Base-by-base conservation (phyloP, 2,888 invertebrate species). In the Lochmaea capreae region DNA sequence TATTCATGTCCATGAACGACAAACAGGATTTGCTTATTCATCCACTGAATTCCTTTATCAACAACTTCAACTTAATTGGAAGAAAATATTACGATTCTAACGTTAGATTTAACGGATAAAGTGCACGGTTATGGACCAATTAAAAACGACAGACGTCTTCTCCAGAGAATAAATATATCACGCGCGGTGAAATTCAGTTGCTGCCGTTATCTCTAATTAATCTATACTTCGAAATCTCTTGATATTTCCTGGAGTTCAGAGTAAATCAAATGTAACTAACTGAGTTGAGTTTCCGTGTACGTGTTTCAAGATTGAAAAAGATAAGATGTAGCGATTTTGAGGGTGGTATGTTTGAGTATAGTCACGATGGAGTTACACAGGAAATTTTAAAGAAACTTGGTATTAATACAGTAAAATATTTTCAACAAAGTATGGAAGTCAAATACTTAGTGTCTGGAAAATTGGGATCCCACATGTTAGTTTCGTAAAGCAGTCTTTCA, bases 151-250 rank as follows among this genome's bases (percentile, higher is more conserved):
- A n/a, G 61, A 61, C 61, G 16, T 33, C 14, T 9, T 8, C 33
- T 26, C 9, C 33, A 10, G n/a, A 33, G 9, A 39, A 33, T n/a
- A 39, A 39, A 61, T 58, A 18, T 22, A 22, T 58, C 22, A 26
- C 22, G n/a, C 16, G 61, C 33, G 26, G 18, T 14, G 61, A 61
- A 61, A 61, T 39, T 14, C 26, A 61, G 61, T 61, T 61, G 14
- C 39, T 61, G n/a, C 61, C 33, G 16, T 61, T 61, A 61, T 61
- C 61, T 61, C 14, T 61, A 61, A 61, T 61, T 61, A 61, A 61
- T 59, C 59, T 14, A 33, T 10, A 61, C n/a, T 39, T 16, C 10
- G n/a, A 33, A 39, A 61, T 33, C 14, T 26, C 61, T 61, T 14
- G 61, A 33, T 14, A 39, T 39, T 61, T 39, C 39, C 18, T 3